Evolutionary conservation across 2,113 vertebrate species (phyloP), one percentile per base, ranked within the genome.

Genomic region (Eira barbara): DNA sequence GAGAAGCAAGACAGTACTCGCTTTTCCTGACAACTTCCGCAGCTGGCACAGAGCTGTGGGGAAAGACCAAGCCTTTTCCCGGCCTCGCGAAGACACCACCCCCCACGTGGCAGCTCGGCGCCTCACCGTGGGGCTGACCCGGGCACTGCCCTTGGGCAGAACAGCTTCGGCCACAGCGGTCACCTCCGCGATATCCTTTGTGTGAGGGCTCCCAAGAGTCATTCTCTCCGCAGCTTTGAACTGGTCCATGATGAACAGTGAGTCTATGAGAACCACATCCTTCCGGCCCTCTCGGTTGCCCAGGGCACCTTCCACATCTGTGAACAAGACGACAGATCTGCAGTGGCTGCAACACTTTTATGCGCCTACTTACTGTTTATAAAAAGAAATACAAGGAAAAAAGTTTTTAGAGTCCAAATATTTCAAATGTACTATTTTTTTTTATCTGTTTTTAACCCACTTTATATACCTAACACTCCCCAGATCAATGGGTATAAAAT

Each of bases 161-260:
- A 99, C 96, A 0, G 98, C 98, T 94, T 99, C 99, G 1, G 99
- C 99, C 52, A 99, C 98, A 39, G 99, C 99, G 14, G 99, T 99
- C 67, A 99, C 98, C 78, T 99, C 99, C 0, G 99, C 99, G 10
- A 99, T 99, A 97, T 99, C 99, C 98, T 98, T 99, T 65, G 97
- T 98, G 78, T 98, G 97, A 79, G 99, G 99, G 47, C 97, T 96
- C 61, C 98, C 97, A 2, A 98, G 69, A 23, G 92, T 73, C 23
- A 97, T 55, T 96, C 99, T 99, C 89, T 99, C 99, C 7, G 98
- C 85, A 25, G 98, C 98, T 45, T 99, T 98, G 94, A 98, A 98
- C 97, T 99, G 99, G 88, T 99, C 99, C 98, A 99, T 98, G 78
- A 98, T 99, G 67, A 99, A 98, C 90, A 99, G 98, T 0, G 99